A percentile compares a stretch with the other conserved stretches of the same genome.
Conservation (phyloP, 2,113 vertebrate genomes). For the Delphinapterus leucas region DNA sequence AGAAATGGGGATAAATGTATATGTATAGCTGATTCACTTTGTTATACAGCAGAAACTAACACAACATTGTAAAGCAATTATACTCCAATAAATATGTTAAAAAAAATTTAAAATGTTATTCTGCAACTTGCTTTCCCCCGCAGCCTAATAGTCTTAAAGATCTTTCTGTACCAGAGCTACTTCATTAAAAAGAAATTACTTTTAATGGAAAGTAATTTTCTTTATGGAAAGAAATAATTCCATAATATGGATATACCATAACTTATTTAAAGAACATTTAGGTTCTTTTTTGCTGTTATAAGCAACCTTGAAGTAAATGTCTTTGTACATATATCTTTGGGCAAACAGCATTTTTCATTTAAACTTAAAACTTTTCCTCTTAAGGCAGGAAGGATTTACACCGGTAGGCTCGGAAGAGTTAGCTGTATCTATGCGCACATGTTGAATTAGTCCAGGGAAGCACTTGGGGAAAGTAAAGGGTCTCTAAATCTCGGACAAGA, state of each 20-base stretch:
- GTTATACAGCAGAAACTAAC: no score
- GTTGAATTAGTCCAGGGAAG: neutral
- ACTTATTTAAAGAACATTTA: constrained; percentile 9
- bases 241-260: neutral
- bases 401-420: neutral
- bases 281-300: neutral
- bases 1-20: rapidly evolving
- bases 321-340: neutral
- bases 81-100: no score
- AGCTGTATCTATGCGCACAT: neutral
- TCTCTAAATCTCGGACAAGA: neutral
- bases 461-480: neutral
- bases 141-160: neutral
- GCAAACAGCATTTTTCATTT: neutral
- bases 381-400: neutral
- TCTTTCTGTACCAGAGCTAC: neutral
- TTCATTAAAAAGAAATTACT: neutral
- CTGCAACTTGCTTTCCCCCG: neutral
- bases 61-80: no score
- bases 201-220: no score
- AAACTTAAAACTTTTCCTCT: neutral
- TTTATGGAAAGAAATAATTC: neutral
- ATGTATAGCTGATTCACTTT: no score
- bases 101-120: neutral
- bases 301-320: neutral